Base-by-base conservation (phyloP, 2,797 vertebrate species). In the Gambelia wislizenii region DNA sequence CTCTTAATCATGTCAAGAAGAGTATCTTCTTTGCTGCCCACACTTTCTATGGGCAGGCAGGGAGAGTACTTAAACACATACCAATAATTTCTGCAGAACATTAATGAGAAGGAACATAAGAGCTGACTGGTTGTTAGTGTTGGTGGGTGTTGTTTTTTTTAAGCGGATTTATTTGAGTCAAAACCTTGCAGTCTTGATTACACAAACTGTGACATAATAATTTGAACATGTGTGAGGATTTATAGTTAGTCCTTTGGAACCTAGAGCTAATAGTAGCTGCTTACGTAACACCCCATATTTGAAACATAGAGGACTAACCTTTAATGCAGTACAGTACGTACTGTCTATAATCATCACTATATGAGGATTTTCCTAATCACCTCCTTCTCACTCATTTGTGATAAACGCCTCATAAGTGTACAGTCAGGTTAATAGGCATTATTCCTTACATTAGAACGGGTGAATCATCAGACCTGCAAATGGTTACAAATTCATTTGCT, bases 141-240 rank as follows among this genome's bases (percentile, higher is more conserved):
- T 69, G 52, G 52, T 67, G 64, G 12, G 16, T 56, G 0, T 54
- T 64, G 7, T 27, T 85, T 72, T 49, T 59, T 0, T 0, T 27
- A 56, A 74, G 42, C 67, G 64, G n/a, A 91, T 93, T 93, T 87
- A 59, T 85, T 85, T 88, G 76, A 74, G 88, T 84, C 85, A 39
- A 83, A 78, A 83, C 49, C 92, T 89, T 87, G 79, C 85, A 93
- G 93, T 87, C 87, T 93, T 94, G 76, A 95, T 91, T 91, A 94
- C 90, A 87, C 81, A 59, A 86, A 88, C 91, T 90, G 79, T 87
- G 87, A 84, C 85, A 83, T 2, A 86, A 47, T 87, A 75, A 59
- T 83, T 76, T 87, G 88, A 90, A 85, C 83, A 85, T 0, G 1
- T 25, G 83, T 84, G 85, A 94, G 93, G 92, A 94, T 94, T 84